These are phyloP conservation scores for Calonectris borealis DNA, from an alignment of 2,113 vertebrate species.

Conservation along the genomic window DNA sequence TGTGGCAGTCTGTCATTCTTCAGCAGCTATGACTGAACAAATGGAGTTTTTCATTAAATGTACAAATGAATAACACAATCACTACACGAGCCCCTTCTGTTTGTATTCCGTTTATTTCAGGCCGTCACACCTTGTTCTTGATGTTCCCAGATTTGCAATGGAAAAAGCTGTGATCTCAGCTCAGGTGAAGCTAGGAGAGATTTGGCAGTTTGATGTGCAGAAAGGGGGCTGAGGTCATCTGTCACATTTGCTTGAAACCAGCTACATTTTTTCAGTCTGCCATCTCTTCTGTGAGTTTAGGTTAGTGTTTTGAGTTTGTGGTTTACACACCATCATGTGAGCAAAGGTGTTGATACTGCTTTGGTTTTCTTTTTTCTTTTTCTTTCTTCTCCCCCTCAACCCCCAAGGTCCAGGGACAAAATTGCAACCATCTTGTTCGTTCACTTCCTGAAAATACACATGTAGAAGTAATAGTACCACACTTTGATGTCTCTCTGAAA, in stretches of 20 bases:
- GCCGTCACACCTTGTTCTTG: neutral
- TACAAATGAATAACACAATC: neutral
- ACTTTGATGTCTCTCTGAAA: neutral
- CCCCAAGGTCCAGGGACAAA: neutral
- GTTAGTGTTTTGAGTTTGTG: neutral
- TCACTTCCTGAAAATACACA: neutral
- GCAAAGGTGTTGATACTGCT: neutral
- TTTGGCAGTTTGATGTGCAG: neutral
- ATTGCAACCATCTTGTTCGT: neutral
- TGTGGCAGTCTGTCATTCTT: neutral
- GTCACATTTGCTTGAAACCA: neutral
- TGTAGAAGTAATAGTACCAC: neutral
- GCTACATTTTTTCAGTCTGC: neutral
- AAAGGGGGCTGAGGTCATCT: neutral
- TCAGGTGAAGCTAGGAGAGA: neutral
- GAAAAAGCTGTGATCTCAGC: neutral
- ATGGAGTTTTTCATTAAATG: conserved; percentile 39
- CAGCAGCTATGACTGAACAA: conserved; percentile 18
- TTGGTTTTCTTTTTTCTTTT: neutral
- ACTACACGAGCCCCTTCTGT: neutral
- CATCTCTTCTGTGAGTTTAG: neutral
- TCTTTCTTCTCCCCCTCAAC: neutral
- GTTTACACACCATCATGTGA: neutral
- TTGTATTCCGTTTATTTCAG: neutral
- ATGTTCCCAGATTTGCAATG: neutral